These are phyloP conservation scores for Coptotermes formosanus DNA, from an alignment of 1,140 invertebrate species.

Conservation along the genomic window DNA sequence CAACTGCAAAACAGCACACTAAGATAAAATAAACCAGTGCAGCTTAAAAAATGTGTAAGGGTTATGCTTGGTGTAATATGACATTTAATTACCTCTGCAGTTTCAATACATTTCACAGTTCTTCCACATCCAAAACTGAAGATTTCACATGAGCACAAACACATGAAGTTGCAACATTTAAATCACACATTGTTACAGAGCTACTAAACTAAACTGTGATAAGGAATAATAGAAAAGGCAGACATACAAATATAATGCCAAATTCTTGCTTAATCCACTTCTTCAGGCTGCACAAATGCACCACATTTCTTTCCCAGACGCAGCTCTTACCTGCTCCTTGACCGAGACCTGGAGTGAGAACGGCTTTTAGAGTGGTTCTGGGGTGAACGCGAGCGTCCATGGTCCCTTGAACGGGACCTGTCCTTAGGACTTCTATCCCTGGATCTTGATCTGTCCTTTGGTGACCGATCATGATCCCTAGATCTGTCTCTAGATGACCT, in stretches of 20 bases:
- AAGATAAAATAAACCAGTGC: no score
- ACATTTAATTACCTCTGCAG: no score
- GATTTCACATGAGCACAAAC: not conserved
- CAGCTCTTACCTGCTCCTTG: constrained; percentile 10
- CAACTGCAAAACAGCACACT: no score
- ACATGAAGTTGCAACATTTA: not conserved
- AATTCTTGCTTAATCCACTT: not conserved
- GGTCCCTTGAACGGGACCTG: not conserved
- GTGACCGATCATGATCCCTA: constrained; percentile 14
- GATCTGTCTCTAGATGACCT: constrained; percentile 3
- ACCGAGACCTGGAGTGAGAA: constrained; percentile 15
- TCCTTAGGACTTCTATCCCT: not conserved
- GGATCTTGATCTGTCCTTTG: constrained; percentile 4
- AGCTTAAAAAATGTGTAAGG: no score
- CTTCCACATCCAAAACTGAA: not conserved
- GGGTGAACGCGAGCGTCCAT: not conserved
- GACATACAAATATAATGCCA: not conserved
- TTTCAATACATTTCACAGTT: not conserved
- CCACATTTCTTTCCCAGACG: not conserved
- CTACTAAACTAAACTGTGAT: not conserved
- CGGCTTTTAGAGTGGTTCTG: constrained; percentile 16
- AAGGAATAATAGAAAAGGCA: not conserved
- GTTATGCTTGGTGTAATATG: no score
- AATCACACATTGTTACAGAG: not conserved
- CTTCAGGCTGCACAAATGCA: not conserved